Evolutionary conservation across 2,797 vertebrate genomes (phyloP).

Genomic region (Helarctos malayanus): DNA sequence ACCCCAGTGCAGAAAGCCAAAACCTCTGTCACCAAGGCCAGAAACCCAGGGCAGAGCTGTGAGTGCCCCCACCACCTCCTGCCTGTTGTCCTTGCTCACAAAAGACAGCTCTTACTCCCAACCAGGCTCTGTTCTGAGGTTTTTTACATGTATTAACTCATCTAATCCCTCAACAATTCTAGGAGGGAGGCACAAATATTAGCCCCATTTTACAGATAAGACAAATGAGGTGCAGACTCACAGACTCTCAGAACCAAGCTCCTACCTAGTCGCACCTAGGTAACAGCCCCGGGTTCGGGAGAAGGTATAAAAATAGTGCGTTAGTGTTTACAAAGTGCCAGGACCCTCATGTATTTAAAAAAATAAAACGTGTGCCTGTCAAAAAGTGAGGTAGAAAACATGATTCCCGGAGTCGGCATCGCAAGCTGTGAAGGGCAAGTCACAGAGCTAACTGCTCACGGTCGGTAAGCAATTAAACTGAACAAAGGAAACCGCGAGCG

Average conservation of each 20-base stretch:
- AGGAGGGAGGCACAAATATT: no score
- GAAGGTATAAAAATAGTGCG: neutral
- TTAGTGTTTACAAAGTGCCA: neutral
- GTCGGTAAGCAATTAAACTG: neutral
- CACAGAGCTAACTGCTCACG: neutral
- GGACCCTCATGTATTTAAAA: neutral
- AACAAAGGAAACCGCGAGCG: constrained; percentile 37
- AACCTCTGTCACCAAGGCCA: neutral
- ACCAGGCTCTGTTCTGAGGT: neutral
- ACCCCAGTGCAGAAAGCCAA: neutral
- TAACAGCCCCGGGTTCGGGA: neutral
- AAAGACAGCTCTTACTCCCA: neutral
- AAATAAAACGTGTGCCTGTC: neutral
- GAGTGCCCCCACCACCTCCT: neutral
- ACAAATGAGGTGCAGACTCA: neutral
- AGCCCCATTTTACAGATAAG: neutral
- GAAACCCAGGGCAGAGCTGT: neutral
- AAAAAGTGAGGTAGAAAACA: neutral
- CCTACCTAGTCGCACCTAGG: neutral
- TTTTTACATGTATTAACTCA: neutral
- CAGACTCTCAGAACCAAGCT: neutral
- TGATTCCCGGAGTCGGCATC: neutral
- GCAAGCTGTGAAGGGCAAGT: neutral
- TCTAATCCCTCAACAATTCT: neutral
- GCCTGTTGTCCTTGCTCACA: neutral